Evolutionary conservation across 2,888 invertebrate genomes (phyloP), one percentile per base, ranked within the genome.

Genomic region (Junonia oenone): DNA sequence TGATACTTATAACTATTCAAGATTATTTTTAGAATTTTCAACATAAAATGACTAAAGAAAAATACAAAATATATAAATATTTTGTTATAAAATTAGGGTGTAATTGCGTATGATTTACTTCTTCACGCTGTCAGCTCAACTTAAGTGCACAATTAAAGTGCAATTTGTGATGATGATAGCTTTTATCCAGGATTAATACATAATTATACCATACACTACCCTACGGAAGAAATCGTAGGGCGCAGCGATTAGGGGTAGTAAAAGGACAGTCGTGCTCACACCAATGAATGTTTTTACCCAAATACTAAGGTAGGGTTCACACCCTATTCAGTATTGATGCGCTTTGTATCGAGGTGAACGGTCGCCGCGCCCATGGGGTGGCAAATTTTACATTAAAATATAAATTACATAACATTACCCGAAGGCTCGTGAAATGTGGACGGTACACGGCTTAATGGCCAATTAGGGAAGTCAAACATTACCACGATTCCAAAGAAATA

Each of bases 311-410:
- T 33, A 6, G 13, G 27, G 14, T 50, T 45, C 45, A 50, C 45
- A 31, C 29, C 14, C 45, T 27, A 29, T 45, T 19, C n/a, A 33
- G 19, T 52, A 58, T 52, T 29, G 49, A 55, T 50, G 51, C 38
- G 33, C 43, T 46, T 37, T 46, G 33, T 15, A 19, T 13, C 33
- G 40, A 71, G 84, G 83, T 83, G 77, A 83, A 76, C 62, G 81
- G 33, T 75, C 82, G 82, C 75, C 83, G 63, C 83, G 45, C 84
- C 84, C 67, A 58, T 3, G 15, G 54, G 56, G 56, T 51, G 48
- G 50, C 43, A 19, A 14, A 52, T 49, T 27, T 52, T 46, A 50
- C 46, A 50, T 46, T 52, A 55, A 57, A 58, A 55, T 51, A 47
- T 49, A 40, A 40, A 49, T 55, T 55, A 49, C 45, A 35, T 15